Evolutionary conservation across 2,113 vertebrate species (phyloP).

Genomic region (Pyxicephalus adspersus): DNA sequence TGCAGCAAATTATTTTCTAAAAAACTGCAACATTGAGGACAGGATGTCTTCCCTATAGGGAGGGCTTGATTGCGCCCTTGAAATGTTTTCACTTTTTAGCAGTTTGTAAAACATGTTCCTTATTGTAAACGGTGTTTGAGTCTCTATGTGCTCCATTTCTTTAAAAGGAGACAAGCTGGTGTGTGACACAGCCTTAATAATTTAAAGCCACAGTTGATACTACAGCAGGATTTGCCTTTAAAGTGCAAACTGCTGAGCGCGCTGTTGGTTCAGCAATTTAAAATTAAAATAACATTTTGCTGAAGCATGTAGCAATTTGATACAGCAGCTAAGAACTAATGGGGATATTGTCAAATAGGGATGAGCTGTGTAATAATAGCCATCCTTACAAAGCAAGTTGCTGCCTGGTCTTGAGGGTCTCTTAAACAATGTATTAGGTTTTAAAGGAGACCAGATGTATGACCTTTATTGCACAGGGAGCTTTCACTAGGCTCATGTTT

Average conservation of each 20-base stretch:
- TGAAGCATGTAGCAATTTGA: conserved; percentile 35
- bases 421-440: background rate
- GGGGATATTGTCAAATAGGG: conserved; percentile 11
- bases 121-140: too few species aligned
- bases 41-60: too few species aligned
- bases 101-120: too few species aligned
- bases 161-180: too few species aligned
- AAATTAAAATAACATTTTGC: conserved; percentile 34
- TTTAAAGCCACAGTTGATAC: background rate
- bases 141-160: too few species aligned
- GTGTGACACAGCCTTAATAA: background rate
- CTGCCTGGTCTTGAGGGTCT: background rate
- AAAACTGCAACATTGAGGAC: too few species aligned
- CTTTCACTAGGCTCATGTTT: background rate
- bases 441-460: conserved; percentile 1
- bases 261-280: conserved; percentile 4
- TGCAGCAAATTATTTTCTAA: too few species aligned
- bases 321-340: conserved; percentile 16
- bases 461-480: background rate
- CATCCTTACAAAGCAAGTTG: conserved; percentile 10
- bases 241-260: conserved; percentile 18
- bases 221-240: background rate
- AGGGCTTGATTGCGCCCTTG: too few species aligned
- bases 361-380: conserved; percentile 23
- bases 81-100: too few species aligned